Evolutionary conservation across 2,113 vertebrate species (phyloP).

Genomic region (Syrmaticus mikado): DNA sequence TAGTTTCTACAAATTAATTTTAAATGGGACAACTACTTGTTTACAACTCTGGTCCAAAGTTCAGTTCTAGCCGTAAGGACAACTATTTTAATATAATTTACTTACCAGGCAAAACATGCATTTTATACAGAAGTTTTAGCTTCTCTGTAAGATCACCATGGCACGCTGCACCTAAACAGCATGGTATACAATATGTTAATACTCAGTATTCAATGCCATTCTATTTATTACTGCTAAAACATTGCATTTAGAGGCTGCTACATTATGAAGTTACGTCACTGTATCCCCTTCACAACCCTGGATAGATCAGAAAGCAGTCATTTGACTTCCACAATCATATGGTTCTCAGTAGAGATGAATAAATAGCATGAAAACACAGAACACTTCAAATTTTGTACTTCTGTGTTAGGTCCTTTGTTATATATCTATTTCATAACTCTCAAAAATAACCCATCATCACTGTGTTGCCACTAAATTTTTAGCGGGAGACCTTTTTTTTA

Average conservation of each 20-base stretch:
- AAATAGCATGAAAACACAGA: neutral
- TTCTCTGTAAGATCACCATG: slow-evolving; percentile 96
- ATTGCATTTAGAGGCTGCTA: neutral
- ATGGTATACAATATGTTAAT: neutral
- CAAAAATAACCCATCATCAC: neutral
- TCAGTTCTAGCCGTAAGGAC: neutral
- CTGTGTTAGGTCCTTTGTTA: neutral
- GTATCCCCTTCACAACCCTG: neutral
- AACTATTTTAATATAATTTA: neutral
- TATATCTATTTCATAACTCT: neutral
- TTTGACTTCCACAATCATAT: neutral
- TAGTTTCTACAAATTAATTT: neutral
- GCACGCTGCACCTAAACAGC: slow-evolving; percentile 86
- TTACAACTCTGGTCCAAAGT: slow-evolving; percentile 2
- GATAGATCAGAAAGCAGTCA: neutral
- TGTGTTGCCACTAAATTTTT: neutral
- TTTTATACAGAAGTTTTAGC: slow-evolving; percentile 94
- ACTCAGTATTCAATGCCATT: neutral
- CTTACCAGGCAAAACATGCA: slow-evolving; percentile 95
- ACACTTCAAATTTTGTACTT: neutral
- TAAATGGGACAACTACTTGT: neutral
- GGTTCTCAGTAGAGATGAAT: neutral
- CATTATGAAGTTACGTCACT: neutral
- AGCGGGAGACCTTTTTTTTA: too few species aligned
- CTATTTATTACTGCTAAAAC: neutral